Percentiles rank a stretch among this genome's conserved stretches.
Evolutionary conservation across 2,797 vertebrate species (phyloP).

Genomic region (Xiphorhynchus erythropygius): DNA sequence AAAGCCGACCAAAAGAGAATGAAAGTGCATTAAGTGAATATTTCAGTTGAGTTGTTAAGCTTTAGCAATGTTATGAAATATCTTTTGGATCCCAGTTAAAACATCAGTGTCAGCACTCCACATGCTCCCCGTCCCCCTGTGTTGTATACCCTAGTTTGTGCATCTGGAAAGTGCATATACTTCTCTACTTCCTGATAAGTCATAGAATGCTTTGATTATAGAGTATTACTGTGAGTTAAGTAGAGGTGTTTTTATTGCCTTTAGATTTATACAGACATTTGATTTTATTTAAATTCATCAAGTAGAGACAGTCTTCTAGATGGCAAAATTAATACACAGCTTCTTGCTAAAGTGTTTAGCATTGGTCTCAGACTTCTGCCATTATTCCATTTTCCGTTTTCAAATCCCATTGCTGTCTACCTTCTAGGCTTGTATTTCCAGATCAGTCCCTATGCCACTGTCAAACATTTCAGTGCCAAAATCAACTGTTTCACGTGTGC

Average conservation of each 20-base stretch:
- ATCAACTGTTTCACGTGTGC: conserved; percentile 86
- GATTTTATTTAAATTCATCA: neutral
- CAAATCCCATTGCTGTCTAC: neutral
- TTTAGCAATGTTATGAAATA: neutral
- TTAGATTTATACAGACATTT: neutral
- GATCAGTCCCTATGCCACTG: conserved; percentile 83
- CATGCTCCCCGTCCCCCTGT: accelerated
- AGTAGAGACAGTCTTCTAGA: neutral
- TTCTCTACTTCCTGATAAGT: neutral
- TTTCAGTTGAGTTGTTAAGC: conserved; percentile 8
- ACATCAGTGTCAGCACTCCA: neutral
- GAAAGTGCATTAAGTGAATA: neutral
- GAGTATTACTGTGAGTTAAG: neutral
- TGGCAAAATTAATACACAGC: neutral
- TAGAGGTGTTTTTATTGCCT: neutral
- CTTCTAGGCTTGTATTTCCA: conserved; percentile 82
- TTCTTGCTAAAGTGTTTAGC: neutral
- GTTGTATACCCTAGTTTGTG: neutral
- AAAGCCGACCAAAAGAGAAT: neutral
- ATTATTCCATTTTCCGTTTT: neutral
- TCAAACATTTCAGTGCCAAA: conserved; percentile 85
- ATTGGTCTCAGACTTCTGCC: neutral
- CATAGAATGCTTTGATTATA: neutral
- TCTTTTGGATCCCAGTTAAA: neutral
- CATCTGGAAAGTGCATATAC: neutral